Evolutionary conservation across 2,888 invertebrate species (phyloP).

Genomic region (Cheilosia pagana): DNA sequence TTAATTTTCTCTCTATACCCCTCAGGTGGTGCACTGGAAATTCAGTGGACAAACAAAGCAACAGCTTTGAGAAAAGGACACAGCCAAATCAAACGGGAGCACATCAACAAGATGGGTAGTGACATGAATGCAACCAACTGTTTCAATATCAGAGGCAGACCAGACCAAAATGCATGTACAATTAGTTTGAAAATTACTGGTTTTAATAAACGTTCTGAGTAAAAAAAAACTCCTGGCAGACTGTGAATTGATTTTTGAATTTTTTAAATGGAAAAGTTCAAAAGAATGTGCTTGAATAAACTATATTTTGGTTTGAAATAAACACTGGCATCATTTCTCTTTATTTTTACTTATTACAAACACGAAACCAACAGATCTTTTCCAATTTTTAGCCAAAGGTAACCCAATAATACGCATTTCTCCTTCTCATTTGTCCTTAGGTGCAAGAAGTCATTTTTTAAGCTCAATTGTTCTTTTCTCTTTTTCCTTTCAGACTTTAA

Average conservation of each 20-base stretch:
- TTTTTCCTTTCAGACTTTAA: constrained; percentile 77
- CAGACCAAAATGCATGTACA: neutral
- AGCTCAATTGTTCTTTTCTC: constrained; percentile 12
- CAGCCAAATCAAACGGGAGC: too few relatives aligned
- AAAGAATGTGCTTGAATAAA: too few relatives aligned
- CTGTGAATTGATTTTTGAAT: too few relatives aligned
- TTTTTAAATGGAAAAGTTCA: too few relatives aligned
- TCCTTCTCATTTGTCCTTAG: neutral
- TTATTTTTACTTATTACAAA: too few relatives aligned
- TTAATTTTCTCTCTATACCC: constrained; percentile 1
- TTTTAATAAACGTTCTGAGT: constrained; percentile 8
- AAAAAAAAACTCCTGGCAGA: too few relatives aligned
- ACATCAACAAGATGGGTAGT: too few relatives aligned
- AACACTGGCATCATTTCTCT: too few relatives aligned
- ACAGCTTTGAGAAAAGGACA: neutral
- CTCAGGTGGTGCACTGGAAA: neutral
- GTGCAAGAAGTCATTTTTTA: neutral
- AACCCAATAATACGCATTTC: neutral
- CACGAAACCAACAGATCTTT: neutral
- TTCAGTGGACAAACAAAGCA: neutral
- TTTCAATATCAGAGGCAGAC: neutral
- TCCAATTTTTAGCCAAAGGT: neutral
- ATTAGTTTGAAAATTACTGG: neutral
- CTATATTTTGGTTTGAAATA: too few relatives aligned
- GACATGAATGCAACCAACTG: neutral